Evolutionary conservation across 2,888 invertebrate genomes (phyloP), one percentile per base, ranked within the genome.

Genomic region (Athalia rosae): DNA sequence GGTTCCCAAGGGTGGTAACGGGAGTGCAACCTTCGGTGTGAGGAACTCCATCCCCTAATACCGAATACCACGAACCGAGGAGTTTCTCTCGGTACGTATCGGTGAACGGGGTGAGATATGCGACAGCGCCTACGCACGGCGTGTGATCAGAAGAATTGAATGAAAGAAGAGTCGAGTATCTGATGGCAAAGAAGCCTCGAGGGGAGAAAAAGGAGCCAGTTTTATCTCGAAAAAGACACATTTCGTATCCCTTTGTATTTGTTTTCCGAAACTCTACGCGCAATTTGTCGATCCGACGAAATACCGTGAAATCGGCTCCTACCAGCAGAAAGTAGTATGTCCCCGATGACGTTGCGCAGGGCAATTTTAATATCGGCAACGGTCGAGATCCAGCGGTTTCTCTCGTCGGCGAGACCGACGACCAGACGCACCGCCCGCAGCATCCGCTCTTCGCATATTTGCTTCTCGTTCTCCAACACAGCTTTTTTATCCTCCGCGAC

Each of bases 51-150:
- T 91, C 90, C 4, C 89, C 89, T 82, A 90, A 86, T 77, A 93
- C 88, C 53, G 92, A 89, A 58, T 90, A 87, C 79, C 92, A 91
- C 93, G 95, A 95, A 4, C 91, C 85, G 0, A 86, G 84, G 5
- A 95, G 90, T 76, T 89, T 90, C 81, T 92, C 88, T 6, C 94
- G 90, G 82, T 93, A 94, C 64, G 91, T 91, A 82, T 94, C 94
- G 0, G 94, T 94, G 86, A 96, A 96, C 0, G 96, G 95, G 0
- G 96, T 95, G 64, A 96, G 91, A 87, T 96, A 96, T 0, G 96
- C 96, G 6, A 96, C 94, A 4, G 95, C 94, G 79, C 95, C 94
- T 91, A 90, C 81, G 67, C 79, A 4, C 63, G 47, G 43, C 4
- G 2, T 6, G 45, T n/a, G 45, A 63, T 73, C 8, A 41, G 50